Evolutionary conservation across 2,888 invertebrate genomes (phyloP), one percentile per base, ranked within the genome.

Genomic region (Mongoloraphidia duomilia): DNA sequence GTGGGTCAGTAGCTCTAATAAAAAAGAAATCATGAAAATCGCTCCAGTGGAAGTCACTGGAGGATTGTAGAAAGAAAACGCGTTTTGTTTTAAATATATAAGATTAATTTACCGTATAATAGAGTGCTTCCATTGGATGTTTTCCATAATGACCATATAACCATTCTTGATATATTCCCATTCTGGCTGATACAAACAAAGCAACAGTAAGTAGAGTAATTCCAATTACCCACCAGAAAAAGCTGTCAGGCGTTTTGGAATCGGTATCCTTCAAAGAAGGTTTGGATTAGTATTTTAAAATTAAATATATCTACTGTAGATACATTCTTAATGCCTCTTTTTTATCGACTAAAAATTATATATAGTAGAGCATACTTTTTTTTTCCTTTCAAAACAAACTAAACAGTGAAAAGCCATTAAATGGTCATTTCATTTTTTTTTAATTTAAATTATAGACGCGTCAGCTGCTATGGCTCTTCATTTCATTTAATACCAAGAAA

Each of bases 91-190:
- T 9, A 39, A 38, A 41, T 44, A 45, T 1, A 44, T 60, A 17
- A 17, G 2, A 17, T 17, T 17, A 17, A 17, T 66, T 67, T 71
- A 82, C 82, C 49, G 90, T 87, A 60, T 84, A 92, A 69, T 78
- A 92, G 1, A 91, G 66, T 2, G 91, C 88, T 67, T 93, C 92
- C 62, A 82, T 77, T 0, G 96, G 90, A 72, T 92, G 85, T 66
- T 96, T 97, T 44, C 96, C 97, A 66, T 86, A 80, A 52, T 78
- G 77, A 34, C 76, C 71, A 62, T 90, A 90, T 4, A 95, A 66
- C 1, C 80, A 80, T 69, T 96, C 95, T 65, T 96, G 96, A 67
- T 88, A 93, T 50, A 69, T 68, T 8, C 96, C 96, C 92, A 96
- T 91, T 57, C 90, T 75, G 0, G 97, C 94, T 0, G 96, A 95